Evolutionary conservation across 2,888 invertebrate species (phyloP), one percentile per base, ranked within the genome.

Genomic region (Yponomeuta evonymella): DNA sequence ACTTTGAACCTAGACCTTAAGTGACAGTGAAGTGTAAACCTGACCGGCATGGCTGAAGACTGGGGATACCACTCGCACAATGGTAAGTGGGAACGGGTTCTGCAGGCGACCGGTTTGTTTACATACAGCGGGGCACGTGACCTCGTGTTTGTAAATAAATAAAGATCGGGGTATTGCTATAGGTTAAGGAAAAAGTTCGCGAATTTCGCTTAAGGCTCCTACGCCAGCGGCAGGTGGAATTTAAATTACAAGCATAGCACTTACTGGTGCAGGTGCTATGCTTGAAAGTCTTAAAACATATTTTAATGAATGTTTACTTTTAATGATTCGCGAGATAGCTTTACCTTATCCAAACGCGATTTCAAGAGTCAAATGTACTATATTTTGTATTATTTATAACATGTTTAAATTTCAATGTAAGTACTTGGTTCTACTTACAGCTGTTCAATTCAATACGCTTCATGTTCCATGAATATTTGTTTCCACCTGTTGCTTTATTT

Each of bases 21-120:
- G 65, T 48, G 69, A 69, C 29, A 43, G 66, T 51, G 10, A 15
- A 67, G 63, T 63, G 63, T 43, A 29, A 58, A 58, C 43, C 33
- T 51, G 5, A n/a, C 30, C 74, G 81, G 78, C 75, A 93, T 92
- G 90, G 90, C 88, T 77, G 88, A 89, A 76, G 93, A 93, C 72
- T 94, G 94, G 94, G 94, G 94, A 86, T 94, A 94, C 86, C 92
- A 93, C 77, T 86, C 89, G 78, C 90, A 90, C 76, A 94, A 94
- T 83, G 94, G 94, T 94, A 81, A 93, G 93, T 91, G 11, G 58
- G 43, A 48, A 15, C 70, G 64, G 12, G 68, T 67, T 58, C 51
- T 63, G 23, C 62, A 75, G 76, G 76, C 77, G 76, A 90, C 89
- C 90, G 90, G 89, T 91, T 90, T 92, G 90, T 91, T 91, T 90